phyloP scores from a whole-genome alignment of 2,113 vertebrate genomes.

The Pseudois nayaur region DNA sequence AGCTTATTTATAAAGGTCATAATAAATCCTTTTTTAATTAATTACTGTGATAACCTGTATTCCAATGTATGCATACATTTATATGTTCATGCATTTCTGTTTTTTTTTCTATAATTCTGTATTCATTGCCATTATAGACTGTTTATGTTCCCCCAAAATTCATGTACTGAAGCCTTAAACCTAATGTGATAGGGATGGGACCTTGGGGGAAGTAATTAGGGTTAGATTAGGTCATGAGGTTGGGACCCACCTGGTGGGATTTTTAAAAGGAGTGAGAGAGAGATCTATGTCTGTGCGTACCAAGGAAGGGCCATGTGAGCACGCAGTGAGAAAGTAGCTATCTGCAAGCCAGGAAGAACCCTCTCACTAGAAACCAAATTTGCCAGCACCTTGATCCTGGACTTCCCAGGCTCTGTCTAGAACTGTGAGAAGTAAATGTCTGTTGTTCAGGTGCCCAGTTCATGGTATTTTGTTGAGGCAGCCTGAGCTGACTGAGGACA shows the following conservation, averaged over 20 bases:
- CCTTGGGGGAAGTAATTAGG: neutral
- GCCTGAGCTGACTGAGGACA: neutral
- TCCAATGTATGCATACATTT: neutral
- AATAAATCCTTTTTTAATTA: neutral
- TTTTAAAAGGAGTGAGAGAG: neutral
- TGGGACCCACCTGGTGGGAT: neutral
- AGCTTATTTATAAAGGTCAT: neutral
- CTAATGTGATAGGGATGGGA: neutral
- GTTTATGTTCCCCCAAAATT: neutral
- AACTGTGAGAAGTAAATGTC: neutral
- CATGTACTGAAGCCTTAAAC: neutral
- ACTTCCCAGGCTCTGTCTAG: neutral
- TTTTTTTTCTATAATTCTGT: neutral
- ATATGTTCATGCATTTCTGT: neutral
- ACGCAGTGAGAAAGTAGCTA: neutral
- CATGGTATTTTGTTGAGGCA: neutral
- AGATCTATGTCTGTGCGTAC: rapidly evolving
- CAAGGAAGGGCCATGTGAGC: neutral
- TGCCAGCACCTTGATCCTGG: neutral
- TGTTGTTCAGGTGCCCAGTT: neutral
- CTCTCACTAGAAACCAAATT: neutral
- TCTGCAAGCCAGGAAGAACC: neutral
- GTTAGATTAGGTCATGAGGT: neutral
- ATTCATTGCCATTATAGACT: neutral
- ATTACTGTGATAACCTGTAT: neutral